Evolutionary conservation across 2,888 invertebrate species (phyloP).

Genomic region (Hirtodrosophila duncani): DNA sequence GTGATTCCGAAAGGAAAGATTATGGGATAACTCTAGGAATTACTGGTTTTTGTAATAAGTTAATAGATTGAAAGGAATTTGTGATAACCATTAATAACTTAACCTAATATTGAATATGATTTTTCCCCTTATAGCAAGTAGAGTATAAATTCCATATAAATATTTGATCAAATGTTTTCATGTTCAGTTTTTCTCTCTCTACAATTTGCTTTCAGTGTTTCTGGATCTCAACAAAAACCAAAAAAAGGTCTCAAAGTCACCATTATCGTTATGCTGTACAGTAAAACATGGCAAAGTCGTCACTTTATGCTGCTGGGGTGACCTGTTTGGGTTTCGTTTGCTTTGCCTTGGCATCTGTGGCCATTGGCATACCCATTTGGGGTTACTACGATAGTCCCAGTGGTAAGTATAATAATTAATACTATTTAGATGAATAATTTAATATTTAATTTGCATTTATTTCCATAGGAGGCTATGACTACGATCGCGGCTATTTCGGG

Average conservation of each 20-base stretch:
- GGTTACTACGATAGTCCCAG: conserved; percentile 85
- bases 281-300: conserved; percentile 78
- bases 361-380: conserved; percentile 91
- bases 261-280: conserved; percentile 70
- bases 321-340: conserved; percentile 84
- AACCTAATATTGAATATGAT: too few species aligned
- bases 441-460: background rate
- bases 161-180: conserved; percentile 21
- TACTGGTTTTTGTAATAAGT: too few species aligned
- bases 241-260: conserved; percentile 28
- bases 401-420: conserved; percentile 78
- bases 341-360: conserved; percentile 89
- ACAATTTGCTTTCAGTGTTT: conserved; percentile 2
- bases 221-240: conserved; percentile 48
- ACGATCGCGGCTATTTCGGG: conserved; percentile 91
- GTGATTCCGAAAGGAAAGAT: too few species aligned
- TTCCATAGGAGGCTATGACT: conserved; percentile 78
- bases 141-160: background rate
- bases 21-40: too few species aligned
- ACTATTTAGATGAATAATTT: conserved; percentile 16
- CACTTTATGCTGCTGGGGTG: conserved; percentile 78
- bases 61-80: too few species aligned
- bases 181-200: conserved; percentile 4
- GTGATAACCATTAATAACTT: too few species aligned
- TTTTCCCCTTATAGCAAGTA: conserved; percentile 15